Evolutionary conservation across 1,140 invertebrate genomes (phyloP).

Genomic region (Coenobita brevimanus): DNA sequence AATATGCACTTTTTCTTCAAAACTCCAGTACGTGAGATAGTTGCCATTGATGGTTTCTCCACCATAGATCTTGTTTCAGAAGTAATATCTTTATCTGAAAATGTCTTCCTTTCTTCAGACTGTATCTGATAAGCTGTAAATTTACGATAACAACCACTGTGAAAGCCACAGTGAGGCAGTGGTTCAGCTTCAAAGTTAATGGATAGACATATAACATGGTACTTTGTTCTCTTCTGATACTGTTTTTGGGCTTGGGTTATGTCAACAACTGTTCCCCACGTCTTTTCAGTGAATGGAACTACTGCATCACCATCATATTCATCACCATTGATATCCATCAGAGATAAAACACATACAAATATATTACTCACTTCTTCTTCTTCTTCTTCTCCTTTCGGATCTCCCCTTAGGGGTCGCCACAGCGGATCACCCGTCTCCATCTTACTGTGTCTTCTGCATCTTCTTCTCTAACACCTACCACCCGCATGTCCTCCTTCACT

Average conservation of each 20-base stretch:
- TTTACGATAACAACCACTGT: not conserved
- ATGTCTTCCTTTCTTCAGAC: not conserved
- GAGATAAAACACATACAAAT: too few species aligned
- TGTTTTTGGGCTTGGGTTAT: not conserved
- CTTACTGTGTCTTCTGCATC: too few species aligned
- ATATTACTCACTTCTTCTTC: too few species aligned
- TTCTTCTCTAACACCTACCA: too few species aligned
- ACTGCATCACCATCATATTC: not conserved
- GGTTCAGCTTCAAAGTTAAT: not conserved
- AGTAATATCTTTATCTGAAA: not conserved
- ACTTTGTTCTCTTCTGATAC: not conserved
- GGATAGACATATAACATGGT: not conserved
- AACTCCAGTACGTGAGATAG: not conserved
- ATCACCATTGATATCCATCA: too few species aligned
- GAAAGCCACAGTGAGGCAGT: not conserved
- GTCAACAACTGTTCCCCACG: not conserved
- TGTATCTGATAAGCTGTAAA: not conserved
- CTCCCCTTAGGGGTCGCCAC: too few species aligned
- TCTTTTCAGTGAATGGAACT: not conserved
- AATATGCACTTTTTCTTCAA: slow-evolving; percentile 6
- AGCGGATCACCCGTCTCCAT: too few species aligned
- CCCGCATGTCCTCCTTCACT: too few species aligned
- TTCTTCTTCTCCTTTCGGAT: too few species aligned
- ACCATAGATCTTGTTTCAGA: not conserved
- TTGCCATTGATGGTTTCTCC: not conserved